Conservation (phyloP, 2,797 vertebrate species). For the Falco berigora region DNA sequence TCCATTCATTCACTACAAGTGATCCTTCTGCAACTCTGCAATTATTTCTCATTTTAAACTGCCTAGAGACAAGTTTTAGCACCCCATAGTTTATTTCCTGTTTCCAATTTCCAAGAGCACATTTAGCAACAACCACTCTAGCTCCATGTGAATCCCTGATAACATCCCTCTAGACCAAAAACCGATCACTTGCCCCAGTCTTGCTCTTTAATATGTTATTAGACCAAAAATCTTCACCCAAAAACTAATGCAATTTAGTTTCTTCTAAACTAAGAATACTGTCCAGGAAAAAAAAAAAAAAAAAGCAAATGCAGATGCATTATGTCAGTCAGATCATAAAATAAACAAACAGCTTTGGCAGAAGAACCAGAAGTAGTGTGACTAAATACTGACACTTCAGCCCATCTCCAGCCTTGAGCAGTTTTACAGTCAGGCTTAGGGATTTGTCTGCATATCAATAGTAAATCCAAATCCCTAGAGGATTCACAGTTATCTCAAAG, state of each 20-base stretch:
- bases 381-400: conserved; percentile 9
- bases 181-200: background rate
- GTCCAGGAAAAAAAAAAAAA: background rate
- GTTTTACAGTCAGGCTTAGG: conserved; percentile 16
- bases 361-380: background rate
- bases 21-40: background rate
- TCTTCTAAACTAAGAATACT: background rate
- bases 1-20: background rate
- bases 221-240: background rate
- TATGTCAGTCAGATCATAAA: background rate
- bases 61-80: background rate
- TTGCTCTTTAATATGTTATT: background rate
- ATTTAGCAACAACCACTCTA: background rate
- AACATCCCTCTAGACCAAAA: background rate
- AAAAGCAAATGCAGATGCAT: background rate
- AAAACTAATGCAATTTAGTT: background rate
- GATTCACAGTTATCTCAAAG: conserved; percentile 31
- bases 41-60: background rate
- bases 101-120: background rate
- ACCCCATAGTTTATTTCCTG: background rate
- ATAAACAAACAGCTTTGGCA: background rate
- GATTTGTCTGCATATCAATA: conserved; percentile 39
- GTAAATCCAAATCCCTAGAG: conserved; percentile 41
- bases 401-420: background rate
- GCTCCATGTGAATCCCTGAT: background rate